Evolutionary conservation across 1,140 invertebrate species (phyloP).

Genomic region (Drosophila orosa): DNA sequence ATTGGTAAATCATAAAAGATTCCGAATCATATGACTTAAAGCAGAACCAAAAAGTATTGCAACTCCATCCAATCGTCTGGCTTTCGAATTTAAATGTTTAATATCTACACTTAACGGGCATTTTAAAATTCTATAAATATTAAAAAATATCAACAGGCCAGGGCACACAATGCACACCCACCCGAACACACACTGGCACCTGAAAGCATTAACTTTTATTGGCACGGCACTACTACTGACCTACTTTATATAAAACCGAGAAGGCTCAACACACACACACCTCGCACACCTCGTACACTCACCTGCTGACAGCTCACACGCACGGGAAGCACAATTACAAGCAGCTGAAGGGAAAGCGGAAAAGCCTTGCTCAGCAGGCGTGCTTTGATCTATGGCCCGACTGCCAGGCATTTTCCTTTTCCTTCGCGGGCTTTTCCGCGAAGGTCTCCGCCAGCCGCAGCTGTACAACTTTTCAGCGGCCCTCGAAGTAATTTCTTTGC

Average conservation of each 20-base stretch:
- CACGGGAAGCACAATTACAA: conserved; percentile 40
- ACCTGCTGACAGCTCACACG: conserved; percentile 67
- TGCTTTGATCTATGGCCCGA: conserved; percentile 72
- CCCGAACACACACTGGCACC: conserved; percentile 43
- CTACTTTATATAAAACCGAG: conserved; percentile 68
- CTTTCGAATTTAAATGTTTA: conserved; percentile 61
- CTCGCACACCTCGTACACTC: conserved; percentile 19
- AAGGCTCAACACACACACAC: conserved; percentile 30
- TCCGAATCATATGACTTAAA: conserved; percentile 25
- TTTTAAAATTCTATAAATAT: conserved; percentile 82
- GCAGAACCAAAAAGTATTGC: background rate
- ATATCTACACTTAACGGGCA: conserved; percentile 66
- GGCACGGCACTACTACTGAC: conserved; percentile 74
- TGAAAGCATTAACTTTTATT: conserved; percentile 77
- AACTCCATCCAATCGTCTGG: conserved; percentile 30
- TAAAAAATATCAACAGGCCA: conserved; percentile 80
- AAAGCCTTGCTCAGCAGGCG: conserved; percentile 58
- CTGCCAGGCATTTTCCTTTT: conserved; percentile 35
- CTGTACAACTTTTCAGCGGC: conserved; percentile 28
- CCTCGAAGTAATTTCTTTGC: conserved; percentile 63
- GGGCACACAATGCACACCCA: conserved; percentile 15
- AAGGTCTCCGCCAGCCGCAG: conserved; percentile 49
- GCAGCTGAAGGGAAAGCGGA: conserved; percentile 10
- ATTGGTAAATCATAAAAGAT: background rate
- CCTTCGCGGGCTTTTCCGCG: conserved; percentile 24